Percentiles rank a stretch among this genome's conserved stretches.
These are phyloP conservation scores for Eurosta solidaginis DNA, from an alignment of 1,140 invertebrate genomes.

Conservation along the genomic window DNA sequence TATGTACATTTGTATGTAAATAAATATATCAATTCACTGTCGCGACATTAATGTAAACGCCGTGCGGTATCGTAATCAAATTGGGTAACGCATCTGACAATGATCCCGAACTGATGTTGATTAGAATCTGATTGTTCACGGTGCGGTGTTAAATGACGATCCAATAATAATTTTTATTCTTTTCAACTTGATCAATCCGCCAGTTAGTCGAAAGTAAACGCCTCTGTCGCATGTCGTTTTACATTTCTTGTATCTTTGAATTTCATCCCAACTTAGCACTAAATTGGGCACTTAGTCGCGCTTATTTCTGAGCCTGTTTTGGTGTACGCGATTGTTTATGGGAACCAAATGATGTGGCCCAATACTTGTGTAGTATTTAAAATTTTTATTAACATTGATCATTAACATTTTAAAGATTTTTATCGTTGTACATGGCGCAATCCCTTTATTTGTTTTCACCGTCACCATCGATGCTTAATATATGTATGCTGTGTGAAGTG, in stretches of 20 bases:
- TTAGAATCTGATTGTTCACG: neutral
- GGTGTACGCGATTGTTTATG: neutral
- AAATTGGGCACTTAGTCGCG: neutral
- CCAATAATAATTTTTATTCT: slow-evolving; percentile 19
- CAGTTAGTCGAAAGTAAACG: slow-evolving; percentile 2
- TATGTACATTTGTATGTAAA: neutral
- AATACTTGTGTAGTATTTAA: neutral
- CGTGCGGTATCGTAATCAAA: neutral
- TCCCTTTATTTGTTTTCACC: neutral
- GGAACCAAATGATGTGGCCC: neutral
- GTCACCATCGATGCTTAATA: neutral
- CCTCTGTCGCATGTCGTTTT: slow-evolving; percentile 22
- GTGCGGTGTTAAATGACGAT: slow-evolving; percentile 11
- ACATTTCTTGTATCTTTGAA: neutral
- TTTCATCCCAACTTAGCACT: neutral
- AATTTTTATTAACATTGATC: neutral
- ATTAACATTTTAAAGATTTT: slow-evolving; percentile 27
- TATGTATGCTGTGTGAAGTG: too few species aligned
- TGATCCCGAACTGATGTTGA: neutral
- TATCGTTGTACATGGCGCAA: neutral
- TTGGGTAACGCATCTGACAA: neutral
- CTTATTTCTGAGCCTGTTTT: neutral
- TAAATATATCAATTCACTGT: too few species aligned
- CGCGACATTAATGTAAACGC: neutral
- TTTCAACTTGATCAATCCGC: neutral